Evolutionary conservation across 1,140 invertebrate species (phyloP).

Genomic region (Euura lappo): DNA sequence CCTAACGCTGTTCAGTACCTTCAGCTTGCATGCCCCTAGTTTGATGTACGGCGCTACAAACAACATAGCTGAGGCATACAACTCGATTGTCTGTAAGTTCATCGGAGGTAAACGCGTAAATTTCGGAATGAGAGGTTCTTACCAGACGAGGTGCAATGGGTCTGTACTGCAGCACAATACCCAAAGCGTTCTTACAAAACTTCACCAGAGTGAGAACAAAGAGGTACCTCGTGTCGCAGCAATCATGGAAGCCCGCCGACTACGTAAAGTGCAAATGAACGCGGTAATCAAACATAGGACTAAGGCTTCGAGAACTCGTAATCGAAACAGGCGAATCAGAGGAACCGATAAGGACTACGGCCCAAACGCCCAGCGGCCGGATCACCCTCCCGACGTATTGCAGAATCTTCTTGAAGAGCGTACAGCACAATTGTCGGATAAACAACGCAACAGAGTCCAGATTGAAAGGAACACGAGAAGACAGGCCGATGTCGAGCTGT

Average conservation of each 20-base stretch:
- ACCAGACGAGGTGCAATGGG: conserved; percentile 34
- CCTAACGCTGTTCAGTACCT: conserved; percentile 9
- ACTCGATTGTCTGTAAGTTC: conserved; percentile 39
- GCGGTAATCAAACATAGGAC: too few relatives aligned
- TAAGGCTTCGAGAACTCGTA: too few relatives aligned
- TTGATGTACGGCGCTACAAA: conserved; percentile 41
- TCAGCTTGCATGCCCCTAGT: conserved; percentile 25
- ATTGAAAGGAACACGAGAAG: conserved; percentile 36
- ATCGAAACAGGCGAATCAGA: too few relatives aligned
- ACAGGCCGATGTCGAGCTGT: conserved; percentile 36
- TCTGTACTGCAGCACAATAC: conserved; percentile 38
- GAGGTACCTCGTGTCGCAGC: not conserved
- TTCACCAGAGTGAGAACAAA: not conserved
- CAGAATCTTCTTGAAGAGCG: not conserved
- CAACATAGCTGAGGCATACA: conserved; percentile 32
- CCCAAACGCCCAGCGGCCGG: not conserved
- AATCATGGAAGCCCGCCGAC: not conserved
- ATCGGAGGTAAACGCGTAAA: conserved; percentile 48
- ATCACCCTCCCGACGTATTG: conserved; percentile 11
- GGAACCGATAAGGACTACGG: too few relatives aligned
- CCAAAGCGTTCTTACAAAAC: not conserved
- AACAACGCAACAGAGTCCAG: conserved; percentile 18
- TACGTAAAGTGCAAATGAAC: too few relatives aligned
- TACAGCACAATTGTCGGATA: conserved; percentile 13
- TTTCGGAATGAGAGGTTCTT: conserved; percentile 33